Percentiles rank a stretch among this genome's conserved stretches.
Evolutionary conservation across 1,140 invertebrate species (phyloP).

Genomic region (Zaprionus kolodkinae): DNA sequence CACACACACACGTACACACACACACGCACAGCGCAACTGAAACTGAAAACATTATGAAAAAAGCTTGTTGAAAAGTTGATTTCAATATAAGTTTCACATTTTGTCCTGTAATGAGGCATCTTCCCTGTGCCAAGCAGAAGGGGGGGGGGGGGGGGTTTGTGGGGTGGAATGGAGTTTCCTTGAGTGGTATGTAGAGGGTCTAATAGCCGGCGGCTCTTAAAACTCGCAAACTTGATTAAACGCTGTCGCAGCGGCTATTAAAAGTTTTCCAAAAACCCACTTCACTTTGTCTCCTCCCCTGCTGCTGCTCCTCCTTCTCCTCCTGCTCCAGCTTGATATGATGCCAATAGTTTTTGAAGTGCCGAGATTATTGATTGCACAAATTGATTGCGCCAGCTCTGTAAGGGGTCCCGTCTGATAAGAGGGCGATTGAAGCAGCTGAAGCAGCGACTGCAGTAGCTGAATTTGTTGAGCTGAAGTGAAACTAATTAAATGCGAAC

Average conservation of each 20-base stretch:
- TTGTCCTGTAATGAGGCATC: slow-evolving; percentile 48
- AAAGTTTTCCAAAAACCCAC: slow-evolving; percentile 27
- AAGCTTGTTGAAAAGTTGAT: slow-evolving; percentile 57
- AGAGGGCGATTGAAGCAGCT: neutral
- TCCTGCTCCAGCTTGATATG: slow-evolving; percentile 7
- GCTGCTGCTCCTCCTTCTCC: neutral
- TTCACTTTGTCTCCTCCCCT: neutral
- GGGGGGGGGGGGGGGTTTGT: too few relatives aligned
- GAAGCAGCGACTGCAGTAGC: neutral
- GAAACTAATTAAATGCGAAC: slow-evolving; percentile 1
- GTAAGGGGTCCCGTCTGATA: neutral
- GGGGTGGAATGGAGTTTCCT: too few relatives aligned
- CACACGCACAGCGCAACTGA: neutral
- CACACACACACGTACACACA: neutral
- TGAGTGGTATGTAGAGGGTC: neutral
- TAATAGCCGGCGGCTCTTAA: slow-evolving; percentile 48
- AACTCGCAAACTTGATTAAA: slow-evolving; percentile 54
- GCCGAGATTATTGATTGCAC: slow-evolving; percentile 9
- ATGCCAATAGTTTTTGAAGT: slow-evolving; percentile 38
- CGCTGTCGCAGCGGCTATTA: slow-evolving; percentile 34
- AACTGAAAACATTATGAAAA: slow-evolving; percentile 25
- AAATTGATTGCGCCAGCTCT: slow-evolving; percentile 2
- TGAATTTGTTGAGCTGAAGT: neutral
- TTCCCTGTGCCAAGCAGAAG: neutral
- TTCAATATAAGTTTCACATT: slow-evolving; percentile 63